phyloP scores from a whole-genome alignment of 2,888 invertebrate species.

The Hedychridium roseum region DNA sequence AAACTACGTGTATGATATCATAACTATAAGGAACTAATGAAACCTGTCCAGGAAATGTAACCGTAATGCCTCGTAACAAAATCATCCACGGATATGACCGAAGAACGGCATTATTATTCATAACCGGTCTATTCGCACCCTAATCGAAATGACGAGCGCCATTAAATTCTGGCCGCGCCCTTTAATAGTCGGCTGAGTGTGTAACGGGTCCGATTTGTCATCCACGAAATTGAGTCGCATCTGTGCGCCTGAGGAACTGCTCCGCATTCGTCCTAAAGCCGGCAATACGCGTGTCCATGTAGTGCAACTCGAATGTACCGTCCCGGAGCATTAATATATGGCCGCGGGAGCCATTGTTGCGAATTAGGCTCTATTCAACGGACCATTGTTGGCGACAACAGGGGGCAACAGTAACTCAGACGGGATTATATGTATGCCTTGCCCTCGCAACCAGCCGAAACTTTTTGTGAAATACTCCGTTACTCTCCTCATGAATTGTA shows the following conservation, averaged over 20 bases:
- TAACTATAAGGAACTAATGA: too few species aligned
- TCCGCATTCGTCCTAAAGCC: too few species aligned
- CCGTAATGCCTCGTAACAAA: too few species aligned
- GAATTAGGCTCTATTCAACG: constrained; percentile 58
- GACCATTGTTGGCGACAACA: constrained; percentile 49
- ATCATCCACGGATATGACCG: constrained; percentile 7
- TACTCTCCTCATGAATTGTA: too few species aligned
- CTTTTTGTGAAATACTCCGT: too few species aligned
- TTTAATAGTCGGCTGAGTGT: constrained; percentile 49
- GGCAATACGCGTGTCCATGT: too few species aligned
- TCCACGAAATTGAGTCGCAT: constrained; percentile 53
- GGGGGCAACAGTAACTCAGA: constrained; percentile 25
- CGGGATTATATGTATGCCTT: too few species aligned
- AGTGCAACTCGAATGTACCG: constrained; percentile 29
- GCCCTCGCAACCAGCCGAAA: too few species aligned
- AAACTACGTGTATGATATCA: too few species aligned
- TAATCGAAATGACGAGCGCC: constrained; percentile 51
- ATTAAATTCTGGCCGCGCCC: constrained; percentile 52
- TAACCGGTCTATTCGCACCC: constrained; percentile 44
- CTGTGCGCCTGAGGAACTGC: constrained; percentile 32
- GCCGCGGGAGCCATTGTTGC: constrained; percentile 54
- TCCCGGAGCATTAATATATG: constrained; percentile 56
- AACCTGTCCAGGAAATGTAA: too few species aligned
- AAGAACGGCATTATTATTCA: constrained; percentile 33
- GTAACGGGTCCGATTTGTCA: constrained; percentile 50